Base-by-base conservation (phyloP, 2,888 invertebrate species). In the Sminthurinus aureus region DNA sequence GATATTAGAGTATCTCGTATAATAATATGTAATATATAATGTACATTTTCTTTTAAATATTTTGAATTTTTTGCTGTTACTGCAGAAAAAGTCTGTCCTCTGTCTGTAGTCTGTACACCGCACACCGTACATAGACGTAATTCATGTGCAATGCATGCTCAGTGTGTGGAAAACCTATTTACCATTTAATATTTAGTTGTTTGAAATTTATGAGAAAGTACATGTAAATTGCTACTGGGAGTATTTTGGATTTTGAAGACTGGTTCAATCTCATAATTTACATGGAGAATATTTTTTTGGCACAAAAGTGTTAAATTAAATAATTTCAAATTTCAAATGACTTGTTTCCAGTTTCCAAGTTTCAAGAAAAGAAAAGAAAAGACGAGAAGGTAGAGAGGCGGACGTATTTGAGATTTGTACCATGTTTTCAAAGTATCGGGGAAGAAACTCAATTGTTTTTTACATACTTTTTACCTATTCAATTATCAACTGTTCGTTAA, bases 251-350 rank as follows among this genome's bases (percentile, higher is more conserved):
- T n/a, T n/a, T n/a, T n/a, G n/a, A 52, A 13, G 58, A 58, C 18
- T 13, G 0, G 58, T 18, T 58, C 58, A 58, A 18, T 58, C 58
- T 58, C 58, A 76, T 58, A 58, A 76, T 76, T 58, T 76, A 76
- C 52, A 76, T 58, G 50, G 20, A 76, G 6, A 38, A 38, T 38
- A 6, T 38, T 52, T 58, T 58, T 51, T 76, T 24, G 58, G 51
- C 76, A 76, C 58, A 76, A 76, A 76, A 76, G 76, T 76, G 76
- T 50, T 76, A 76, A 76, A 76, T 76, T 76, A 76, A 76, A 76
- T 76, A 58, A 76, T 76, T 73, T 73, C 6, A 73, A 58, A 76
- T 76, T 73, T 73, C 6, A 73, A 73, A 22, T 73, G 73, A 73
- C 73, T 24, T 20, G n/a, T 11, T 69, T 69, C 24, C 13, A 38